phyloP scores from a whole-genome alignment of 2,113 vertebrate genomes.

The Bubo scandiacus region DNA sequence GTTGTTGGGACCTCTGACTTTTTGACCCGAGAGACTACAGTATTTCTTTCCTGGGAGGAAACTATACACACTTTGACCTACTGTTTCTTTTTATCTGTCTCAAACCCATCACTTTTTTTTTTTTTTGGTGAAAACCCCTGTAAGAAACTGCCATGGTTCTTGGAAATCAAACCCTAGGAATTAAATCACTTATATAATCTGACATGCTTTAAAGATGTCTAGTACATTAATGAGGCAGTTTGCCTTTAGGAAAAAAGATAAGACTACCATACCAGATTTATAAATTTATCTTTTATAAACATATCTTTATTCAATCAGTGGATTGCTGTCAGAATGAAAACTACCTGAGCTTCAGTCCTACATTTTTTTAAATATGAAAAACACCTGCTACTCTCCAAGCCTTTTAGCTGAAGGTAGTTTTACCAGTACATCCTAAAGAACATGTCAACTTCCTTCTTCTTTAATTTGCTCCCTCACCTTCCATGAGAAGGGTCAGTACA shows the following conservation, averaged over 20 bases:
- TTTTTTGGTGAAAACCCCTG: background rate
- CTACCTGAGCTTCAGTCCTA: background rate
- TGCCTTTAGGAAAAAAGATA: background rate
- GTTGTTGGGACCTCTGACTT: background rate
- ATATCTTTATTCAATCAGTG: background rate
- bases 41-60: background rate
- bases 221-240: background rate
- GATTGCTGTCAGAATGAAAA: background rate
- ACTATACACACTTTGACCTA: background rate
- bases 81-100: background rate
- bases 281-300: background rate
- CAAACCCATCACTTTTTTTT: background rate
- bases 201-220: background rate
- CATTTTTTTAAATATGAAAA: background rate
- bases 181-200: background rate
- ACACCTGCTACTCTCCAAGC: background rate
- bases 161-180: background rate
- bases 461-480: background rate
- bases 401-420: background rate
- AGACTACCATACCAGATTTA: background rate
- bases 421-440: background rate
- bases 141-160: background rate
- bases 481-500: background rate
- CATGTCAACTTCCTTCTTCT: background rate
- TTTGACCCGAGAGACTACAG: background rate